Base-by-base conservation (phyloP, 2,888 invertebrate genomes). In the Ennomos quercinarius region DNA sequence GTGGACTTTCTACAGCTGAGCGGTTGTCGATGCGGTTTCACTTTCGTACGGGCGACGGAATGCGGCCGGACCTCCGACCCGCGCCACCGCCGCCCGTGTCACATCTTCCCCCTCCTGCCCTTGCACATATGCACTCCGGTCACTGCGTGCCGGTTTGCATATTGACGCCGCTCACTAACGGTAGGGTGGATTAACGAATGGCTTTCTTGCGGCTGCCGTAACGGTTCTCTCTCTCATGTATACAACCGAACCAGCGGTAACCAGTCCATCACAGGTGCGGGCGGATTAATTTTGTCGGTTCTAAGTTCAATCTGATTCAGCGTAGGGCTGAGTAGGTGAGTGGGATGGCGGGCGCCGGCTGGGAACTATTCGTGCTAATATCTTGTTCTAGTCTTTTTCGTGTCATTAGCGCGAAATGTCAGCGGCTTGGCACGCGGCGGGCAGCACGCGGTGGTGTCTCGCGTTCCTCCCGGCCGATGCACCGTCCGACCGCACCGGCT, bases 321-420 rank as follows among this genome's bases (percentile, higher is more conserved):
- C 40, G 39, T 40, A 37, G 9, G 41, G 43, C 13, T n/a, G 45
- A 52, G 42, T 48, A 38, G 44, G 45, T 36, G 48, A 58, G 65
- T 60, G 47, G 52, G 41, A 46, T 37, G 60, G 34, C 47, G 51
- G 61, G 55, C 58, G 61, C 58, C 61, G 64, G 53, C 62, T 64
- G 51, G 47, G 75, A 76, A 77, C 84, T 87, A 89, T 89, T 87
- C 84, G 85, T 83, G 86, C 87, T 88, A 89, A 91, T 91, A 90
- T 91, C 91, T 91, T 89, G 91, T 91, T 90, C n/a, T n/a, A n/a
- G n/a, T n/a, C n/a, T n/a, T n/a, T n/a, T n/a, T n/a, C 84, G 90
- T 91, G 91, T 91, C 91, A 90, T 90, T 90, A 88, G 91, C 81
- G 89, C 90, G 84, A 92, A 92, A 91, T 92, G 91, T 89, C 91